Conservation (phyloP, 2,888 invertebrate species). For the Mythimna albipuncta region DNA sequence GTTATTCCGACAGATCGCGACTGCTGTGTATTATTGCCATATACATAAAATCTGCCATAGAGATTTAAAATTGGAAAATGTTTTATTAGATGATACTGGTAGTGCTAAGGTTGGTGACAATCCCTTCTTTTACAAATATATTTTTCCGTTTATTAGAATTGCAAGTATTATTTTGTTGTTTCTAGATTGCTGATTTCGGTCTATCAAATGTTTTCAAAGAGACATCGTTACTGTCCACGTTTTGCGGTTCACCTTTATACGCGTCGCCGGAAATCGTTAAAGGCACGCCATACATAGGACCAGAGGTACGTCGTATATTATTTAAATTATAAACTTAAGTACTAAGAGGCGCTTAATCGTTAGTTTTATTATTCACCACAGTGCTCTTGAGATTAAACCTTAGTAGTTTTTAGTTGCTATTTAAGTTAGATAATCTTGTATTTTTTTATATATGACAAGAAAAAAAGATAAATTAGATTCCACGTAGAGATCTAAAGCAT, state of each 20-base stretch:
- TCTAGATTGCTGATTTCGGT: constrained; percentile 99
- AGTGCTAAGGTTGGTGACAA: constrained; percentile 95
- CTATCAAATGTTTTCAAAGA: constrained; percentile 99
- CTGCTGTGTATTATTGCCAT: constrained; percentile 99
- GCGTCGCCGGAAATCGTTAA: constrained; percentile 99
- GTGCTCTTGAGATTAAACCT: no score
- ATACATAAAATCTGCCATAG: constrained; percentile 99
- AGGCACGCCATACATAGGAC: constrained; percentile 98
- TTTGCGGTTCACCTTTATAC: constrained; percentile 98
- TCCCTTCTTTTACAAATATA: background rate
- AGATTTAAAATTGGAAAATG: constrained; percentile 98
- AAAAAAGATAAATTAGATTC: no score
- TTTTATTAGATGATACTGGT: constrained; percentile 97
- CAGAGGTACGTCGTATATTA: constrained; percentile 93
- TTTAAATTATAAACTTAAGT: background rate
- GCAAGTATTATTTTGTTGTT: constrained; percentile 42
- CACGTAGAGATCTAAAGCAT: no score
- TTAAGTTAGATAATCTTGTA: no score
- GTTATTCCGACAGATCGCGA: constrained; percentile 98
- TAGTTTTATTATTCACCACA: no score
- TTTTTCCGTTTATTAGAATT: background rate
- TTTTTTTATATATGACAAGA: no score
- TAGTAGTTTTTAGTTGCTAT: no score
- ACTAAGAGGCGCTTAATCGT: no score
- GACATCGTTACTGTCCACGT: constrained; percentile 96